Base-by-base conservation (phyloP, 2,797 vertebrate genomes). In the Acanthiza pusilla region DNA sequence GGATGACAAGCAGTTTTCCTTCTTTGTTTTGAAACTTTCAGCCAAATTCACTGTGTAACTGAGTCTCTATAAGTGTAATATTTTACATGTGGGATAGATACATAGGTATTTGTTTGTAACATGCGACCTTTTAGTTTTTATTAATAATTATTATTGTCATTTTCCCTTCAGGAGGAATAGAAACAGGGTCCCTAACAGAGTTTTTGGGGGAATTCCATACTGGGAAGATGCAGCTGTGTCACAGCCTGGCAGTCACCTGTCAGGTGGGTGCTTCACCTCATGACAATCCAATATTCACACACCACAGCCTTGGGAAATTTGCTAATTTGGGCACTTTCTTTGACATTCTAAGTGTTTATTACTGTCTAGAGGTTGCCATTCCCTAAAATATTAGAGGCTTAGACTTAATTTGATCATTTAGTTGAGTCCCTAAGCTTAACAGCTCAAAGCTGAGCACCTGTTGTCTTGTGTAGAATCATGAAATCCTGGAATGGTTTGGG, bases 151-250 rank as follows among this genome's bases (percentile, higher is more conserved):
- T 27, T 53, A 7, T 13, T 27, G 16, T 23, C 50, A 8, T 67
- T 96, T 91, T 68, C 77, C 25, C 58, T 88, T 29, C 92, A 99
- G 99, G 18, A 45, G 43, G 43, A 45, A 20, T 45, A 45, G 18
- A 45, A 45, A 45, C 43, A 45, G 18, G 18, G 43, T 45, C 43
- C 43, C 19, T 19, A 45, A 45, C 43, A 45, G 43, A 45, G 43
- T 45, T 45, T 19, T 19, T 45, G 18, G 43, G 43, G 43, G 43
- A 19, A 45, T 45, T 20, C 19, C 43, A 19, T 18, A 45, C 43
- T 45, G 43, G 43, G 43, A 43, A 43, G 43, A 99, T 98, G 1
- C 99, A 99, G 96, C 96, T 99, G 87, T 99, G 99, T 96, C 99
- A 99, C 95, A 99, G 98, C 0, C 97, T 99, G 16, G 99, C 99